phyloP scores from a whole-genome alignment of 2,113 vertebrate species.

The Charina bottae region DNA sequence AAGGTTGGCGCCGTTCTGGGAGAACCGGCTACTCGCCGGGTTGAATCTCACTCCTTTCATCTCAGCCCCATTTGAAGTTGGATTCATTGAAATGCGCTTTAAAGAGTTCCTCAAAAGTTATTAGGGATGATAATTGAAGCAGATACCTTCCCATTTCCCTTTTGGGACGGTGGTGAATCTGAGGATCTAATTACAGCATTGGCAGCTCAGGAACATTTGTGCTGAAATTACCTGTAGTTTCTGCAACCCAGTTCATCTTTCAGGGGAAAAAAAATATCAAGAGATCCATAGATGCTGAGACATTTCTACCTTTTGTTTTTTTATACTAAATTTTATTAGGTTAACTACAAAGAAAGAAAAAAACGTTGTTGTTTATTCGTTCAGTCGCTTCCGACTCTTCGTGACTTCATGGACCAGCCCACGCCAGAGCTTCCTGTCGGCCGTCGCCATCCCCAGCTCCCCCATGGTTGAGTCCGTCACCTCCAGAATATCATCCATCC shows the following conservation, averaged over 20 bases:
- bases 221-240: background rate
- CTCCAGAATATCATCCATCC: too few species aligned
- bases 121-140: conserved; percentile 55
- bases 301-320: background rate
- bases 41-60: conserved; percentile 53
- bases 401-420: too few species aligned
- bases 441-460: too few species aligned
- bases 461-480: too few species aligned
- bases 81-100: conserved; percentile 47
- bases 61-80: conserved; percentile 58
- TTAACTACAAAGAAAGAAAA: too few species aligned
- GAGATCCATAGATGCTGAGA: background rate
- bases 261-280: fast-evolving
- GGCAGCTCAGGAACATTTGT: too few species aligned
- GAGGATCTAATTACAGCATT: conserved; percentile 58
- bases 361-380: too few species aligned
- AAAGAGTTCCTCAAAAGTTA: conserved; percentile 66
- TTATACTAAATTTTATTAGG: too few species aligned
- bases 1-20: conserved; percentile 51
- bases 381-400: too few species aligned
- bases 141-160: conserved; percentile 28
- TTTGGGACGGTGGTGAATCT: conserved; percentile 54
- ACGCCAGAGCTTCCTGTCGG: too few species aligned
- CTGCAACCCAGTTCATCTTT: background rate
- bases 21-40: conserved; percentile 60